Conservation (phyloP, 2,888 invertebrate genomes). For the Nudaria mundana region DNA sequence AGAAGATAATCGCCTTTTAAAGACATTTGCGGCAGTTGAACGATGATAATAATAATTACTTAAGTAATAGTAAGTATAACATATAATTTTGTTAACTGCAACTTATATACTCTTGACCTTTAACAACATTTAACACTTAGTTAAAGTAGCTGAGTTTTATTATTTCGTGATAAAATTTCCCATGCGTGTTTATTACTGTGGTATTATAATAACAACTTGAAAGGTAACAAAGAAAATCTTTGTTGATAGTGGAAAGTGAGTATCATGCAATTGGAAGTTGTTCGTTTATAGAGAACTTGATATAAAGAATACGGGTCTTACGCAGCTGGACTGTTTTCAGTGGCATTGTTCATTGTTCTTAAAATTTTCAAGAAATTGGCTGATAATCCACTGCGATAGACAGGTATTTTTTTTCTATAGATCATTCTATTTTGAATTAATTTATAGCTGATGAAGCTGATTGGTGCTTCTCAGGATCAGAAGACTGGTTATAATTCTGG, state of each 20-base stretch:
- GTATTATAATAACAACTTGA: conserved; percentile 16
- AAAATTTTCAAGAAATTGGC: too few relatives aligned
- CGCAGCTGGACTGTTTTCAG: too few relatives aligned
- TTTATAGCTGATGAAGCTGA: too few relatives aligned
- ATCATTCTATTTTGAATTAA: too few relatives aligned
- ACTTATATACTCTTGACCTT: conserved; percentile 16
- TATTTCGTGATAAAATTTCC: neutral
- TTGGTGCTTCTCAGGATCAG: too few relatives aligned
- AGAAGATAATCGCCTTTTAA: neutral
- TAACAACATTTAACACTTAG: conserved; percentile 13
- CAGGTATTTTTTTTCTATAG: too few relatives aligned
- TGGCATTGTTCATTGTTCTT: too few relatives aligned
- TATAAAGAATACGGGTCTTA: too few relatives aligned
- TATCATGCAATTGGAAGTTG: neutral
- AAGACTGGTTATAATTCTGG: too few relatives aligned
- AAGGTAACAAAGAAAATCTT: neutral
- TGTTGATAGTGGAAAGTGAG: neutral
- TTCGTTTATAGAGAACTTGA: too few relatives aligned
- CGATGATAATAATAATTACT: conserved; percentile 1
- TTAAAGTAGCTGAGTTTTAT: neutral
- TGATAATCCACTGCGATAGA: too few relatives aligned
- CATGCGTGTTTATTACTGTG: conserved; percentile 5
- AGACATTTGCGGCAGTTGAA: neutral
- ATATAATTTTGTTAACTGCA: conserved; percentile 13
- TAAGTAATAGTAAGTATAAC: conserved; percentile 8